Evolutionary conservation across 2,113 vertebrate species (phyloP).

Genomic region (Eptesicus fuscus): DNA sequence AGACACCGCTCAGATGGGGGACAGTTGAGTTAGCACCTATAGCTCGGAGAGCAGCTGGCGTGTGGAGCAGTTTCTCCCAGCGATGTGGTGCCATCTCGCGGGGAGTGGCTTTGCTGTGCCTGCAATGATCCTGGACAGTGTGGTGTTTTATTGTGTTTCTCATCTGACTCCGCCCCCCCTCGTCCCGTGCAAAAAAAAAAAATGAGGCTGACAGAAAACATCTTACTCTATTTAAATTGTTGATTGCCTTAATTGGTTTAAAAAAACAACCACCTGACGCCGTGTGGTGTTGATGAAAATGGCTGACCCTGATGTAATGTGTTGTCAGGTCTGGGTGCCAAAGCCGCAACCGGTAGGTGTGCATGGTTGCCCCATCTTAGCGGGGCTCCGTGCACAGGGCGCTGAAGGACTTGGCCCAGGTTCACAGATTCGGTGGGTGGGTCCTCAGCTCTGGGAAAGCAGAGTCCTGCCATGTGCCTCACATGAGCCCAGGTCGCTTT

Average conservation of each 20-base stretch:
- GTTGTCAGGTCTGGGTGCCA: background rate
- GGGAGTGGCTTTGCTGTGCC: background rate
- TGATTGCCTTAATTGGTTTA: background rate
- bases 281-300: accelerated
- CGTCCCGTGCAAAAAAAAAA: too few relatives aligned
- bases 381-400: background rate
- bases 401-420: accelerated
- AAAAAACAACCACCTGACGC: background rate
- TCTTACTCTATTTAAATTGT: background rate
- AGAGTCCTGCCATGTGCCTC: background rate
- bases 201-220: background rate
- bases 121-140: accelerated
- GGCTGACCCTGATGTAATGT: accelerated
- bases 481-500: background rate
- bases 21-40: too few relatives aligned
- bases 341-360: background rate
- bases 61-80: background rate
- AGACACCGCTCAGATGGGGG: background rate
- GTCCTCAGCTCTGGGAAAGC: background rate
- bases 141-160: background rate
- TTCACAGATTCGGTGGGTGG: accelerated
- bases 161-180: too few relatives aligned
- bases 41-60: too few relatives aligned
- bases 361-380: accelerated
- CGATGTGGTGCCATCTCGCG: too few relatives aligned